Base-by-base conservation (phyloP, 2,888 invertebrate species). In the Muschampia plurimacula region DNA sequence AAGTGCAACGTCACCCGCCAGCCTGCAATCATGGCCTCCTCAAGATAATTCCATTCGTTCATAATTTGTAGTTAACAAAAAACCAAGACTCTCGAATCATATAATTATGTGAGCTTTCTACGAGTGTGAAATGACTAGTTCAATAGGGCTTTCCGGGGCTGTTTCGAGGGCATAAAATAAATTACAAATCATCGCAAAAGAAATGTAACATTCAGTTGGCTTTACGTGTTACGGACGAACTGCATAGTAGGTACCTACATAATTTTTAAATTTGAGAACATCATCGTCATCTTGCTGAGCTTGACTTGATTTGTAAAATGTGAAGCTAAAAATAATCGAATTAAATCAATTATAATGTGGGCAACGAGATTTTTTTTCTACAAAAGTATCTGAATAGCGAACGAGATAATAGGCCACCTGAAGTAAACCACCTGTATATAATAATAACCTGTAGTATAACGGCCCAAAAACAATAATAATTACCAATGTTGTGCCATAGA, bases 81-180 rank as follows among this genome's bases (percentile, higher is more conserved):
- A 92, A 86, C 82, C 82, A 79, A 82, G 83, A 83, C 84, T 83
- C 84, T 83, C 84, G 91, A 89, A 91, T 90, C 89, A 91, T 90
- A 87, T 92, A 93, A 93, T 93, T 93, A 92, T 91, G 88, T 88
- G 84, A 91, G 89, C 90, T 90, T 86, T 88, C 86, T 83, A 84
- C 80, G 84, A 86, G 88, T 89, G 90, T 89, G 89, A 93, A 92
- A 92, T 90, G 85, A 90, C 88, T 89, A 91, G 91, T 91, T 91
- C 89, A 91, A 91, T 91, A 89, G 84, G 82, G 78, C 78, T 80
- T 82, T 80, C 80, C 81, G 79, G 79, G 67, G 72, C 74, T 62
- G 81, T 67, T 73, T 60, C 68, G 64, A 70, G 74, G 72, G 62
- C 68, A 28, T 28, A 12, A 57, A 69, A 76, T 86, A 86, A 88